Evolutionary conservation across 2,797 vertebrate genomes (phyloP), one percentile per base, ranked within the genome.

Genomic region (Sebastes miniatus): DNA sequence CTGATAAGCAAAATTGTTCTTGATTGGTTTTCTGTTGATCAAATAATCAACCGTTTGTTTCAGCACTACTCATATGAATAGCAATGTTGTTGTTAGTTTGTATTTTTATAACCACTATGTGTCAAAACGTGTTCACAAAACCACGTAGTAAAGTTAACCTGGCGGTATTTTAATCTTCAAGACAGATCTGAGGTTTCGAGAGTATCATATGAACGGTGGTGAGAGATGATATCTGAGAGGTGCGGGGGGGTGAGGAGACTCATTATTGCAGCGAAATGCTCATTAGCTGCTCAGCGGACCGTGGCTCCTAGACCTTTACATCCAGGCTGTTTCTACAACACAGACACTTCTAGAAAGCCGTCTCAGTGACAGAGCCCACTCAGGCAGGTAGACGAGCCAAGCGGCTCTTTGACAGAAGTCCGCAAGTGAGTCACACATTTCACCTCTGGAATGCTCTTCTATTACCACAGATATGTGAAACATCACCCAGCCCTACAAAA

Each of bases 391-490:
- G 24, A 62, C 25, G 7, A 87, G 82, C 77, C 77, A 63, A 77
- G 73, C 69, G 73, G 47, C 65, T 66, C 77, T 83, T 76, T 36
- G 71, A 83, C 85, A 69, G 76, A 88, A 78, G 81, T 77, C 85
- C 86, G 81, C 84, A 77, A 82, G 70, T 69, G 86, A 88, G 89
- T 93, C 87, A 92, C 83, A 89, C 88, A 79, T 89, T 52, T 89
- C 85, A 82, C 85, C 85, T 86, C 87, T 89, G 91, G 89, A 93
- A 88, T 87, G 77, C 71, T 63, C 75, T 58, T 85, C 88, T 71
- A 91, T 93, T 92, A 92, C 67, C 92, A 79, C 81, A 63, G 87
- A 91, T 68, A 80, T 73, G 91, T 22, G 87, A 93, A 89, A 84
- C 79, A 77, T 85, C 88, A 81, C 88, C 56, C 59, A 2, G 82